Evolutionary conservation across 2,797 vertebrate genomes (phyloP), one percentile per base, ranked within the genome.

Genomic region (Phrynocephalus guinanensis): DNA sequence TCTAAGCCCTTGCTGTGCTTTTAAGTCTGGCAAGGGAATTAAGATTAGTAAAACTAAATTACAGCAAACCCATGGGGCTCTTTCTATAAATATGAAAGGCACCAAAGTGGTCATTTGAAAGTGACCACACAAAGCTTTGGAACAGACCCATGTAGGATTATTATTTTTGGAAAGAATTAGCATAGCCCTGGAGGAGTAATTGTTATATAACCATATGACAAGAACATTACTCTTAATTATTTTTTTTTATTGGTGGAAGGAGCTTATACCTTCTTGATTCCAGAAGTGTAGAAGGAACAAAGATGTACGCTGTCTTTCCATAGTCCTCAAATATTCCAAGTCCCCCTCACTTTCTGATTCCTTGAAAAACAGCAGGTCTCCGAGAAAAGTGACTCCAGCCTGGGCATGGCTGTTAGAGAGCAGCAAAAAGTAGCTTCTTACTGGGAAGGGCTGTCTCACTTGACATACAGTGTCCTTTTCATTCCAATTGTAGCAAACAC

Each of bases 41-140:
- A 76, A 77, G 33, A 28, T 85, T 77, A 48, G 72, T 76, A 44
- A 84, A 77, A 85, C 10, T n/a, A 44, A 84, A 52, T 85, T 79
- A 70, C 38, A 70, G 70, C 28, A 33, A 70, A 85, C 79, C 75
- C 28, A 28, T 52, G 66, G 28, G 79, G 20, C 33, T 79, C n/a
- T 50, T 44, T 70, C 44, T 85, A n/a, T 30, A 70, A 33, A 68
- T 79, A 66, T 68, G 76, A 79, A 85, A 33, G 66, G 26, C 44
- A 30, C 26, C 44, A 30, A 78, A 78, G 24, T 77, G 26, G 38
- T 48, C 26, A 77, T 30, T 78, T 30, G 44, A 68, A 78, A 44
- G n/a, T 68, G 76, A 79, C 73, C 33, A 10, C 56, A 66, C 44
- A 24, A 8, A 15, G 56, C 63, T n/a, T 63, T 76, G 56, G 26